Conservation (phyloP, 2,888 invertebrate species). For the Melitaea athalia region DNA sequence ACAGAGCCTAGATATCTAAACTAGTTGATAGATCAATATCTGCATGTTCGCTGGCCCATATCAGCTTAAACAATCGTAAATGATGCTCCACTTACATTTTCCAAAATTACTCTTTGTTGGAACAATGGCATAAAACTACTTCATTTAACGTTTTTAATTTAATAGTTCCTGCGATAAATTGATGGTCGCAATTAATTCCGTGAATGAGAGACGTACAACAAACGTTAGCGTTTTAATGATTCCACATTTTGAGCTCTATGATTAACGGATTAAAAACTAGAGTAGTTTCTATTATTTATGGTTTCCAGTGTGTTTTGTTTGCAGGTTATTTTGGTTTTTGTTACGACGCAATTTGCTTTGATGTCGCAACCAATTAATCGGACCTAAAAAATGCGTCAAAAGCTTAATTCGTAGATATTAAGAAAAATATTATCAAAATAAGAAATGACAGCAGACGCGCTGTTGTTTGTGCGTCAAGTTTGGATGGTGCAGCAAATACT, state of each 20-base stretch:
- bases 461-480: no score
- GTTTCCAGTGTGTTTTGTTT: constrained; percentile 46
- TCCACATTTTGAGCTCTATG: constrained; percentile 21
- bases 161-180: constrained; percentile 39
- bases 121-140: constrained; percentile 19
- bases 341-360: constrained; percentile 51
- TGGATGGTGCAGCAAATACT: no score
- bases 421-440: no score
- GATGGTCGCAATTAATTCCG: constrained; percentile 39
- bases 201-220: constrained; percentile 25
- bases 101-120: constrained; percentile 6
- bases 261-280: constrained; percentile 10
- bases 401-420: background rate
- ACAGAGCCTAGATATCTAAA: no score
- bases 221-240: constrained; percentile 1
- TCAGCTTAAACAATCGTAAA: background rate
- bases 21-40: background rate
- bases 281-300: constrained; percentile 26
- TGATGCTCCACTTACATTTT: background rate
- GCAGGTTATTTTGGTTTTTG: constrained; percentile 59
- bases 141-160: constrained; percentile 32
- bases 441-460: no score
- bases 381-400: background rate
- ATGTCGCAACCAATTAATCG: constrained; percentile 57
- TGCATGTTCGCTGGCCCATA: background rate